Percentiles rank a stretch among this genome's conserved stretches.
These are phyloP conservation scores for Gambusia holbrooki DNA, from an alignment of 2,113 vertebrate genomes.

Conservation along the genomic window DNA sequence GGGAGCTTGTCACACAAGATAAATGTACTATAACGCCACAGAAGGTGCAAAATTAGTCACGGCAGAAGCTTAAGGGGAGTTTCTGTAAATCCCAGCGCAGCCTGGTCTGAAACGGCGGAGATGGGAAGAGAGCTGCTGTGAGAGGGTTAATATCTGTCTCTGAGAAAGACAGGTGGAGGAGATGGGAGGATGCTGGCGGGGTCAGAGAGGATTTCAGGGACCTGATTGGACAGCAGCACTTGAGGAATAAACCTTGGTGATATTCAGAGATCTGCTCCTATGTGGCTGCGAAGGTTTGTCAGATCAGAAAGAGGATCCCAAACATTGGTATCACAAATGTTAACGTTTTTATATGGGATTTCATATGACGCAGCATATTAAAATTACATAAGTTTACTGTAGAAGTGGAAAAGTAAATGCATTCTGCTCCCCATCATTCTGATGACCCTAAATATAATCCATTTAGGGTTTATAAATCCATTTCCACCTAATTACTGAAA, in stretches of 20 bases:
- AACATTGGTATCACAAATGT: too few relatives aligned
- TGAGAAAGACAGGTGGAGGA: neutral
- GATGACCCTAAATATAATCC: too few relatives aligned
- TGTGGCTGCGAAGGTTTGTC: too few relatives aligned
- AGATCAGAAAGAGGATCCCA: too few relatives aligned
- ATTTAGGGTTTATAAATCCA: too few relatives aligned
- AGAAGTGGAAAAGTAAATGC: too few relatives aligned
- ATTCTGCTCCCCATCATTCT: too few relatives aligned
- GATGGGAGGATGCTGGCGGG: neutral
- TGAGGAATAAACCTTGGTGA: neutral
- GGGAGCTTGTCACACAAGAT: conserved; percentile 46
- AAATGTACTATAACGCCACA: conserved; percentile 64
- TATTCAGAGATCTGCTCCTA: too few relatives aligned
- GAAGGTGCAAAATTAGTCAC: conserved; percentile 63
- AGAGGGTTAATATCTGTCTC: conserved; percentile 33
- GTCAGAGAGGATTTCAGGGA: neutral
- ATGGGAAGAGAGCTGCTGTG: conserved; percentile 14
- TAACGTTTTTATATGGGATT: too few relatives aligned
- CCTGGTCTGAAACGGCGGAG: conserved; percentile 22
- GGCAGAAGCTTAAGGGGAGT: conserved; percentile 38
- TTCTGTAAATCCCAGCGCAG: conserved; percentile 34
- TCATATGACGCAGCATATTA: too few relatives aligned
- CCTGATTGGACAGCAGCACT: neutral
- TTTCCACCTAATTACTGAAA: too few relatives aligned
- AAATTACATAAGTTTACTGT: too few relatives aligned